Evolutionary conservation across 2,113 vertebrate species (phyloP), one percentile per base, ranked within the genome.

Genomic region (Holacanthus passer): DNA sequence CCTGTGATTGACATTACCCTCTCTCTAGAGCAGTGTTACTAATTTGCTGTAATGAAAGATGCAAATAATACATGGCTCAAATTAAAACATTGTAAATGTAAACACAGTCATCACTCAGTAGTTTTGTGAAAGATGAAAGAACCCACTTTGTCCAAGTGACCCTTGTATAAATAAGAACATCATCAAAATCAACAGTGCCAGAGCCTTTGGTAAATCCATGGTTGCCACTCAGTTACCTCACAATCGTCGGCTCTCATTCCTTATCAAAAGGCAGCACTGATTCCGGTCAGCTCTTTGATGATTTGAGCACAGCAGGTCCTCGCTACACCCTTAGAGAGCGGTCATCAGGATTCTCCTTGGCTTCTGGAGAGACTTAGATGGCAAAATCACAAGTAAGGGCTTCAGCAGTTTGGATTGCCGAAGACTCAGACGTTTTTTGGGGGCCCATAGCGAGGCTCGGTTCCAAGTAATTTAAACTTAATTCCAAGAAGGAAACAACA

Each of bases 241-340:
- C 55, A 48, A 16, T 47, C 10, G 7, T 48, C 12, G 39, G 11
- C 27, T 60, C 14, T 77, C 39, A 37, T 65, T 70, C 37, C 5
- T 47, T 27, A 35, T 76, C 22, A 41, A 76, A 78, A 79, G 22
- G 68, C 70, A 53, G 37, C 56, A 12, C 35, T 56, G 74, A 67
- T 65, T 64, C 27, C 4, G 1, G 35, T 52, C 78, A 45, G 27
- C n/a, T 14, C 20, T 86, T 62, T 72, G 77, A 84, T 69, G 65
- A 63, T 77, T 52, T 47, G 56, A 82, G 71, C 84, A 62, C 76
- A 72, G 67, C 79, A 64, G 60, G 69, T 29, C 39, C 39, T 71
- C 35, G 9, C 77, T 73, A 4, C 75, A 60, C 35, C 39, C 22
- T 22, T 27, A 47, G 22, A 80, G 32, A 78, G 64, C 16, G 0